Evolutionary conservation across 2,888 invertebrate genomes (phyloP), one percentile per base, ranked within the genome.

Genomic region (Stenichneumon culpator): DNA sequence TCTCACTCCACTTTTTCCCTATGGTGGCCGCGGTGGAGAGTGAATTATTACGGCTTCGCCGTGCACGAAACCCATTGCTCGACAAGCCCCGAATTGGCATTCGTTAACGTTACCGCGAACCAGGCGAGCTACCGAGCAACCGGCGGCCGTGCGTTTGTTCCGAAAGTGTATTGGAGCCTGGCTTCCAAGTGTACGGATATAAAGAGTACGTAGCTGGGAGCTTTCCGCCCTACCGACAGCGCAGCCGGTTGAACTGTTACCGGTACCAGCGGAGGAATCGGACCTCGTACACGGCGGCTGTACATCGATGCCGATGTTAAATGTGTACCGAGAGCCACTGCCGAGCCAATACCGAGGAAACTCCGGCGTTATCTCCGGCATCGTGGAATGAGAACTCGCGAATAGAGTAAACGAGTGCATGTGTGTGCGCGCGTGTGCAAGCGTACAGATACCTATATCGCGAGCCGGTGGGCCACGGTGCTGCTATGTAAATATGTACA

Each of bases 41-140:
- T 85, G 79, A 86, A 83, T 86, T 86, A 86, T 86, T 83, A 83
- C 73, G 83, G 81, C 54, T 81, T 74, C 83, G 81, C 82, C 72
- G 80, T 79, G 67, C 83, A 73, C 81, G 78, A 83, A 86, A 63
- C 86, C 86, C 75, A 79, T 79, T 83, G 83, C 83, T 86, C 86
- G 83, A 83, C 83, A 86, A 83, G 86, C 83, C 84, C 57, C 57
- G 82, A 84, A 86, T 82, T 84, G 82, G 82, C 86, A 85, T 86
- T 82, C 84, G 84, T 84, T 84, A 84, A 82, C 84, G 84, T 79
- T 86, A 85, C 84, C 84, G 77, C 85, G 85, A 82, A 85, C 85
- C 75, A 79, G 81, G 57, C 79, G 82, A 79, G 84, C 70, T 79
- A 79, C 74, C 70, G 36, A 83, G 69, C 50, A 32, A 25, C 69